Conservation (phyloP, 2,113 vertebrate species). For the Aviceda subcristata region DNA sequence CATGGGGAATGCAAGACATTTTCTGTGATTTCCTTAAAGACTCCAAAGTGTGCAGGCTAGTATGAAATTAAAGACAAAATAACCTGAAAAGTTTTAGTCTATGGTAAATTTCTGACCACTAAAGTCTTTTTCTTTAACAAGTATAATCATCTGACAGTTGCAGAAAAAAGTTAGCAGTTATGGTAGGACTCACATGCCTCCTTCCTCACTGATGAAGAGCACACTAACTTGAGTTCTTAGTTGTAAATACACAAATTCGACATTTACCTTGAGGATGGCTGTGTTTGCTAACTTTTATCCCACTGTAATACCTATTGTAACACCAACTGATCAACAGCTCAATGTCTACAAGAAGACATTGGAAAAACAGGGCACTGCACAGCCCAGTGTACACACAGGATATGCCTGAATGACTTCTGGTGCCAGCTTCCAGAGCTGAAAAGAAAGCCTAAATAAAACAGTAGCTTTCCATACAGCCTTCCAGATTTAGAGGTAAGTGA, state of each 20-base stretch:
- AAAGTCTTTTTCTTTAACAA: not conserved
- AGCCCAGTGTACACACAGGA: not conserved
- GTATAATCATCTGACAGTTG: not conserved
- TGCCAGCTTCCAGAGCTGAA: not conserved
- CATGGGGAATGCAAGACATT: not conserved
- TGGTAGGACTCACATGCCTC: not conserved
- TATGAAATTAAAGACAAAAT: not conserved
- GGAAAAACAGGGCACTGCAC: not conserved
- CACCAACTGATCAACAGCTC: not conserved
- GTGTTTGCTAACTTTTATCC: not conserved
- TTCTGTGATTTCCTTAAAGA: conserved; percentile 14
- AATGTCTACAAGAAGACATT: not conserved
- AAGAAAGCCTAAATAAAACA: not conserved
- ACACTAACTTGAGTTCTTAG: not conserved
- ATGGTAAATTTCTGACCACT: not conserved
- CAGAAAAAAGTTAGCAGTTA: not conserved
- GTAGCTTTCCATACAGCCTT: not conserved
- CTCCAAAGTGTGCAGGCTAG: not conserved
- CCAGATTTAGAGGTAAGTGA: not conserved
- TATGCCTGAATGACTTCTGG: not conserved
- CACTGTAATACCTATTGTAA: not conserved
- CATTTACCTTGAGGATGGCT: not conserved
- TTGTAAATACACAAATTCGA: not conserved
- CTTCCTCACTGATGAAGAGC: not conserved
- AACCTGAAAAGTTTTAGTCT: not conserved